Percentiles rank a stretch among this genome's conserved stretches.
Conservation (phyloP, 1,140 invertebrate genomes). For the Temnothorax curvispinosus region DNA sequence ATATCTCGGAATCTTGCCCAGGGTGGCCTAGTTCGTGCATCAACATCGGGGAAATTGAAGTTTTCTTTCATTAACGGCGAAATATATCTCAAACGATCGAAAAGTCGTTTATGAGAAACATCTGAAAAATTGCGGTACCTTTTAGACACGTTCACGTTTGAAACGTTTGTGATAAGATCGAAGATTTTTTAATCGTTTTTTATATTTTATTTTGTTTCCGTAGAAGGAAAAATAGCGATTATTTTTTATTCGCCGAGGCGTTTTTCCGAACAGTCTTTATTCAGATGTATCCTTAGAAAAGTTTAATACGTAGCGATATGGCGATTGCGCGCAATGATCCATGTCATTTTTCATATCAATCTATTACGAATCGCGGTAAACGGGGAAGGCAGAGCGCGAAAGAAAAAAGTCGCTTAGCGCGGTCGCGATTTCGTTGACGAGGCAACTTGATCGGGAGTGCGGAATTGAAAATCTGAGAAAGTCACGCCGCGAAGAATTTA, state of each 20-base stretch:
- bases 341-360: constrained; percentile 49
- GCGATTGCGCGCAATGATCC: constrained; percentile 36
- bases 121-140: not conserved
- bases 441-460: not conserved
- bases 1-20: constrained; percentile 28
- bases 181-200: constrained; percentile 13
- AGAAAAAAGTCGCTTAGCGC: not conserved
- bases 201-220: constrained; percentile 17
- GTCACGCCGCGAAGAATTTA: not conserved
- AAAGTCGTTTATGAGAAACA: not conserved
- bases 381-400: not conserved
- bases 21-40: constrained; percentile 48
- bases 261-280: constrained; percentile 20
- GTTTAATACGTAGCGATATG: constrained; percentile 6
- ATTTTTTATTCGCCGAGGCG: not conserved
- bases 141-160: not conserved
- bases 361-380: not conserved
- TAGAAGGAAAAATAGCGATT: not conserved
- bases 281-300: not conserved
- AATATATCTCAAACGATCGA: not conserved
- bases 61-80: not conserved
- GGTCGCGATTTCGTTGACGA: constrained; percentile 19
- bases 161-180: constrained; percentile 2
- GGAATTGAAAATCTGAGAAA: constrained; percentile 1
- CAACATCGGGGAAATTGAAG: not conserved